Evolutionary conservation across 2,888 invertebrate species (phyloP).

Genomic region (Lucinisca nassula): DNA sequence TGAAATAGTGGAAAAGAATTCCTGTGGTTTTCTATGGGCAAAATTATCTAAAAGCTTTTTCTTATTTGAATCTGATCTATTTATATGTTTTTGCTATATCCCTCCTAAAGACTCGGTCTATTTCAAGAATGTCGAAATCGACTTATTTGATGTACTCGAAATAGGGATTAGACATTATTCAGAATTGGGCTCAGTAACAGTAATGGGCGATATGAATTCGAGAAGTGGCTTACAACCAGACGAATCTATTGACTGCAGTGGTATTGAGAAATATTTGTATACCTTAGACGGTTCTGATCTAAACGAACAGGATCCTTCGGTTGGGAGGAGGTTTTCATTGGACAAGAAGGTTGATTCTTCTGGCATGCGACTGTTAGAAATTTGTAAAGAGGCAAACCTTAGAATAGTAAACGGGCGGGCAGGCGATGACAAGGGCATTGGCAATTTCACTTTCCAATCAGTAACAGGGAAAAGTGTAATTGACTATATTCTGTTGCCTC

Average conservation of each 20-base stretch:
- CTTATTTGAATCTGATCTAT: background rate
- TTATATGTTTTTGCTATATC: background rate
- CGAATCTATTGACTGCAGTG: background rate
- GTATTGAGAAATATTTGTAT: background rate
- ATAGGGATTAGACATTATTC: background rate
- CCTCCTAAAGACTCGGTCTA: conserved; percentile 1
- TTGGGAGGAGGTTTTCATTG: background rate
- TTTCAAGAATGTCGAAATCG: no score
- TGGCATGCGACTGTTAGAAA: background rate
- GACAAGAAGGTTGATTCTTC: background rate
- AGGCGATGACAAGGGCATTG: background rate
- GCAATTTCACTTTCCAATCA: background rate
- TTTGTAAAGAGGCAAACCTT: background rate
- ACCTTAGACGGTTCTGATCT: background rate
- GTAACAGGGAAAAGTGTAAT: background rate
- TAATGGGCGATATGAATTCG: background rate
- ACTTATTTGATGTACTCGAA: background rate
- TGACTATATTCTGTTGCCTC: background rate
- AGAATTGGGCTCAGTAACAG: background rate
- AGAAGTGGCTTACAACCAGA: background rate
- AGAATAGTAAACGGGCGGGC: background rate
- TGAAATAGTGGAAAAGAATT: background rate
- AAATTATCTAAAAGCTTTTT: background rate
- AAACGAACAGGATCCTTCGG: background rate
- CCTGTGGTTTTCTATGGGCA: background rate